Evolutionary conservation across 2,888 invertebrate genomes (phyloP), one percentile per base, ranked within the genome.

Genomic region (Melanostoma mellinum): DNA sequence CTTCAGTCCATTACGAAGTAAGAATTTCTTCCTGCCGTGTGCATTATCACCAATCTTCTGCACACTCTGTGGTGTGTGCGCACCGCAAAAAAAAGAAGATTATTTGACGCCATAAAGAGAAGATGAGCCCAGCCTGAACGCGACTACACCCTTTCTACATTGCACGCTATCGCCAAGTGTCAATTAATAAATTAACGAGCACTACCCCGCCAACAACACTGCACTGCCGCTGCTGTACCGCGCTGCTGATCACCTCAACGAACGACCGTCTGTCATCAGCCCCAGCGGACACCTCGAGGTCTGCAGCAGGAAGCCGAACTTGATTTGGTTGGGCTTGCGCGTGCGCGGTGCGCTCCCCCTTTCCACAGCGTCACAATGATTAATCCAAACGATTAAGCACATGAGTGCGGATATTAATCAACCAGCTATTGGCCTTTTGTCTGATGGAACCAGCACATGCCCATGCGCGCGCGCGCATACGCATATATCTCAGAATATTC

Each of bases 361-460:
- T 55, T 53, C 42, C 56, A 32, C 73, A 58, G 82, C 77, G 72
- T 73, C 78, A 63, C 78, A 72, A 65, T 84, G 84, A 84, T 84
- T 84, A 84, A 84, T 75, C 78, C 69, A 60, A 79, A n/a, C 84
- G 84, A 84, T 84, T 84, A 84, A 75, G 69, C 71, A 60, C 84
- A 75, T 69, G 84, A 75, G 84, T 65, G 40, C 79, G 74, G 84
- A 71, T 84, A 84, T 84, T 84, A 84, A 84, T 84, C 84, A 84
- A 60, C 75, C 63, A 58, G 55, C 61, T 55, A 79, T 81, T 72
- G 69, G 80, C 38, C 79, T 79, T 79, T 84, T 79, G 81, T 82
- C 76, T 81, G 68, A 63, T 63, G 50, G 38, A 60, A 60, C 42
- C 44, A 44, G 58, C 32, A 38, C 46, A 32, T 30, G 61, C 38